phyloP scores from a whole-genome alignment of 2,888 invertebrate species.

The Agriopis marginaria region DNA sequence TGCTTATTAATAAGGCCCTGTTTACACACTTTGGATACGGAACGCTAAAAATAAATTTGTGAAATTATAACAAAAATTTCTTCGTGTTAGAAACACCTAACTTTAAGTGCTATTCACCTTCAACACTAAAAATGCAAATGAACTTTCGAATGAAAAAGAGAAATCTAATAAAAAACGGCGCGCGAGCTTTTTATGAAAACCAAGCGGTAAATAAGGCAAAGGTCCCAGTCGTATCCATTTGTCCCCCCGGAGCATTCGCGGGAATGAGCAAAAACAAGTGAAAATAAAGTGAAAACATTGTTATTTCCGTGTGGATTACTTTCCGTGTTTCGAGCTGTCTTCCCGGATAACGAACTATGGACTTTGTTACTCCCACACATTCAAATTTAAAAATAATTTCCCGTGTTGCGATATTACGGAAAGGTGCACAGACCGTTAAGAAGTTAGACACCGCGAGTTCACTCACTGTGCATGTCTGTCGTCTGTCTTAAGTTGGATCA shows the following conservation, averaged over 20 bases:
- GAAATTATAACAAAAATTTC: slow-evolving; percentile 6
- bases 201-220: slow-evolving; percentile 69
- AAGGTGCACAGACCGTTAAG: slow-evolving; percentile 31
- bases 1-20: too few species aligned
- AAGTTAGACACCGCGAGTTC: too few species aligned
- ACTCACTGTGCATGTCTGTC: too few species aligned
- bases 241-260: slow-evolving; percentile 70
- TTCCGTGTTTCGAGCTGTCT: slow-evolving; percentile 68
- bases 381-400: slow-evolving; percentile 51
- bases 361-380: slow-evolving; percentile 56
- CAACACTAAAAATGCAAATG: slow-evolving; percentile 46
- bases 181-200: slow-evolving; percentile 60
- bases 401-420: slow-evolving; percentile 43
- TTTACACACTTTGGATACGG: background rate
- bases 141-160: slow-evolving; percentile 45
- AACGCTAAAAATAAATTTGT: background rate
- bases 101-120: slow-evolving; percentile 17
- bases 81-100: background rate
- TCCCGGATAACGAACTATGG: slow-evolving; percentile 63
- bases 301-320: slow-evolving; percentile 80
- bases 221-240: slow-evolving; percentile 70
- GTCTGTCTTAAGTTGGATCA: too few species aligned
- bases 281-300: slow-evolving; percentile 81
- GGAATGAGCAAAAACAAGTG: slow-evolving; percentile 78
- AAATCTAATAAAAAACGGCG: slow-evolving; percentile 55